Percentiles rank a stretch among this genome's conserved stretches.
These are phyloP conservation scores for Apamea sordens DNA, from an alignment of 2,888 invertebrate species.

Conservation along the genomic window DNA sequence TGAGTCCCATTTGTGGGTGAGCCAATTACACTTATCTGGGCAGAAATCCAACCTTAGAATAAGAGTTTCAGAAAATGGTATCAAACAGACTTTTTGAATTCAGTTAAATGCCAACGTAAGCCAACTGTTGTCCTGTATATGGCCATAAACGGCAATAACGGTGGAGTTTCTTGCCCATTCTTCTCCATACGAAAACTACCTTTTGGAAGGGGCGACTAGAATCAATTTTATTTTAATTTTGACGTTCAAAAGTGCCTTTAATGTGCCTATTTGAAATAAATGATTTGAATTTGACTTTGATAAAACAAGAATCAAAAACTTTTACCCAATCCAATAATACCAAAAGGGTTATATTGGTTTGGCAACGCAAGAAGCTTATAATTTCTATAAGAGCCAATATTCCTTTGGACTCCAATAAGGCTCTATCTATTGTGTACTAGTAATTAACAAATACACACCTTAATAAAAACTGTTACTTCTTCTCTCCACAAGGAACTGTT, in stretches of 20 bases:
- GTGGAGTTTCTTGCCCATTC: too few relatives aligned
- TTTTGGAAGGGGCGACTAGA: too few relatives aligned
- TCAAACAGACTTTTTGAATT: neutral
- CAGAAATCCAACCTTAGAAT: neutral
- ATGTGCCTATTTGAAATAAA: too few relatives aligned
- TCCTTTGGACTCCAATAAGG: neutral
- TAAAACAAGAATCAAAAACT: neutral
- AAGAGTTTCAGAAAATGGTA: neutral
- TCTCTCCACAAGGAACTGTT: conserved; percentile 23
- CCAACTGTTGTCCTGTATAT: neutral
- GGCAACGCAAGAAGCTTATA: neutral
- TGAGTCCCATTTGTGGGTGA: too few relatives aligned
- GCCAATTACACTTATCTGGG: neutral
- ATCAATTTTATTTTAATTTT: too few relatives aligned
- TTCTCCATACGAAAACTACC: too few relatives aligned
- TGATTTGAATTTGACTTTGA: too few relatives aligned
- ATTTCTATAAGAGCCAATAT: neutral
- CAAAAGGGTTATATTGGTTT: neutral
- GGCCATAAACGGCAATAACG: too few relatives aligned
- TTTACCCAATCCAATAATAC: neutral
- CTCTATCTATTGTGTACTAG: neutral
- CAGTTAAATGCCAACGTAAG: neutral
- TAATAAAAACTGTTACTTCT: neutral
- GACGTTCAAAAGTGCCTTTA: too few relatives aligned
- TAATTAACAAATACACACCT: conserved; percentile 25